phyloP scores from a whole-genome alignment of 2,113 vertebrate species.

The Prinia subflava region DNA sequence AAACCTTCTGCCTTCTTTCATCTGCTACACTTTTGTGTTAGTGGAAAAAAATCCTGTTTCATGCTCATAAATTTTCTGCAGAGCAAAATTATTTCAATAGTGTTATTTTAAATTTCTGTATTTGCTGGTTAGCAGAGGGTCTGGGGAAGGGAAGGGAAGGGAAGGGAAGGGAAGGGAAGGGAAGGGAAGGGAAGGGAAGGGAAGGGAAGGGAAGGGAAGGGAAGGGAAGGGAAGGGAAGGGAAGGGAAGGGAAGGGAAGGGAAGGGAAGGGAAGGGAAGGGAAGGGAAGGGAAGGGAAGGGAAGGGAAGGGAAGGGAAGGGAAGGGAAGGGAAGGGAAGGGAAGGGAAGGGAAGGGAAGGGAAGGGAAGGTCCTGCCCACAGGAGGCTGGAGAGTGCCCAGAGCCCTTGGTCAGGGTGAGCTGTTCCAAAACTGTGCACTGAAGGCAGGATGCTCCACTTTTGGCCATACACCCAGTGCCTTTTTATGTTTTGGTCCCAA shows the following conservation, averaged over 20 bases:
- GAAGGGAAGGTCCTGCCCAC: neutral
- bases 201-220: too few species aligned
- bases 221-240: too few species aligned
- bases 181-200: too few species aligned
- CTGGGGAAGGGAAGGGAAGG: neutral
- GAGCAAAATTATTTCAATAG: rapidly evolving
- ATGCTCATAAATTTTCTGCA: neutral
- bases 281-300: too few species aligned
- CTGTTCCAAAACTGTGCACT: neutral
- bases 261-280: too few species aligned
- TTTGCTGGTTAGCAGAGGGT: neutral
- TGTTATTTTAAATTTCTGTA: neutral
- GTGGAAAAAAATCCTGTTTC: neutral
- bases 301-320: too few species aligned
- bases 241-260: too few species aligned
- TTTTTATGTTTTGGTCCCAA: neutral
- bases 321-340: neutral
- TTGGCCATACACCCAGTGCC: neutral
- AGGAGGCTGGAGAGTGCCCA: rapidly evolving
- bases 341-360: neutral
- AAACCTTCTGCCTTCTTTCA: neutral
- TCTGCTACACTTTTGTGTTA: neutral
- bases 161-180: too few species aligned
- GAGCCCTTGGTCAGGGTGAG: neutral
- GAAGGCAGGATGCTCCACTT: neutral